phyloP scores from a whole-genome alignment of 2,888 invertebrate species.

The Caenorhabditis auriculariae region DNA sequence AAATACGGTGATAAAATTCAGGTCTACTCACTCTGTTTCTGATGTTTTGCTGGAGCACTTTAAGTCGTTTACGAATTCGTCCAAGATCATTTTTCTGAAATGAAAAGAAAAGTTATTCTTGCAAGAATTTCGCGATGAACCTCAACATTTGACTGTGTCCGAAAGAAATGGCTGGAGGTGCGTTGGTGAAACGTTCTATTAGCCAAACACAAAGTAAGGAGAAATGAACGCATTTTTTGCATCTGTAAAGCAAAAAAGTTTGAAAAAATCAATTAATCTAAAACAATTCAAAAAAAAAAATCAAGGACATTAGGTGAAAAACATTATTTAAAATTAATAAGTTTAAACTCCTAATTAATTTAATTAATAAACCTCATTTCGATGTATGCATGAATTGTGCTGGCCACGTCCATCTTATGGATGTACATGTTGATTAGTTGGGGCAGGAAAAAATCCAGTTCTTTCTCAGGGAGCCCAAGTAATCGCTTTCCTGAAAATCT shows the following conservation, averaged over 20 bases:
- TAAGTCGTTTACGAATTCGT: no score
- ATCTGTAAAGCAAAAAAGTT: constrained; percentile 68
- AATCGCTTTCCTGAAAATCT: constrained; percentile 83
- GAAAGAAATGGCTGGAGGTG: constrained; percentile 65
- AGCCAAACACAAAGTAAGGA: constrained; percentile 94
- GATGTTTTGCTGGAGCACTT: no score
- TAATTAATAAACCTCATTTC: constrained; percentile 73
- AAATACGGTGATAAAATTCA: no score
- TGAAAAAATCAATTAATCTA: not conserved
- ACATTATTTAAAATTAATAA: not conserved
- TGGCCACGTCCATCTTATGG: constrained; percentile 94
- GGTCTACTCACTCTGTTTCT: no score
- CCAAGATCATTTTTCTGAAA: constrained; percentile 4
- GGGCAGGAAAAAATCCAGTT: constrained; percentile 96
- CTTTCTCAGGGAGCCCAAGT: constrained; percentile 86
- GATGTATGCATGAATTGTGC: constrained; percentile 83
- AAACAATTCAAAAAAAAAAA: not conserved
- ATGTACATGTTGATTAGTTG: constrained; percentile 97
- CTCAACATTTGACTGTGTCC: constrained; percentile 22
- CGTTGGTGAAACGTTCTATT: constrained; percentile 87
- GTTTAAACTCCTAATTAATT: no score
- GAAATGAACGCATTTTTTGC: constrained; percentile 91
- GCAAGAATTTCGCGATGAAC: constrained; percentile 3
- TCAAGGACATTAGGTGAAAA: not conserved
- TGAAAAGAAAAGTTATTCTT: not conserved